These are phyloP conservation scores for Timandra comae DNA, from an alignment of 2,888 invertebrate genomes.

Conservation along the genomic window DNA sequence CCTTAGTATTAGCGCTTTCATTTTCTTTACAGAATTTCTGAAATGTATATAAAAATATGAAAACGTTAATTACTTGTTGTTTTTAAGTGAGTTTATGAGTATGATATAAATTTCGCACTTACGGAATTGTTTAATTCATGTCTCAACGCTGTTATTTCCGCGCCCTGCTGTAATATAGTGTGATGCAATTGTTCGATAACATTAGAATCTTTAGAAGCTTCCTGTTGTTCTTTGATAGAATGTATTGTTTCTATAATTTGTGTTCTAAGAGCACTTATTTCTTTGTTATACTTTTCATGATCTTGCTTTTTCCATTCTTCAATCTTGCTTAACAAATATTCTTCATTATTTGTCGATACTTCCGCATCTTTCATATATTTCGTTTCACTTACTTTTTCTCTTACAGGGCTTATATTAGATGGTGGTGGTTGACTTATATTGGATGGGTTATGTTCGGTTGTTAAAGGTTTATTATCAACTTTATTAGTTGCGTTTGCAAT, in stretches of 20 bases:
- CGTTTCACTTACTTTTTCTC: constrained; percentile 9
- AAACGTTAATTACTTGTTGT: too few species aligned
- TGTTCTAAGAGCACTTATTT: constrained; percentile 59
- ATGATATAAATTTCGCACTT: constrained; percentile 24
- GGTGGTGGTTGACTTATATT: too few species aligned
- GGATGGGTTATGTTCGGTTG: too few species aligned
- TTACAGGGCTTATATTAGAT: too few species aligned
- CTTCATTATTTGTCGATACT: constrained; percentile 47
- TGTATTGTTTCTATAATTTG: constrained; percentile 61
- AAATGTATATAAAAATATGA: constrained; percentile 15
- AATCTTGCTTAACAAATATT: constrained; percentile 51
- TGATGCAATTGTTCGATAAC: constrained; percentile 55
- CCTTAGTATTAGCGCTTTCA: constrained; percentile 41
- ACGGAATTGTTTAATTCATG: constrained; percentile 63
- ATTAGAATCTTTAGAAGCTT: constrained; percentile 34
- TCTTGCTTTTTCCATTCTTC: constrained; percentile 74
- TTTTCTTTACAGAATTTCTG: constrained; percentile 41
- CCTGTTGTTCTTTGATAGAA: constrained; percentile 43
- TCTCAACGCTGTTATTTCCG: constrained; percentile 65
- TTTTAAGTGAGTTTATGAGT: neutral
- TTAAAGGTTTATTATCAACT: constrained; percentile 13
- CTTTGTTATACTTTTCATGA: constrained; percentile 70
- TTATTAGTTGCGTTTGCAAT: constrained; percentile 32
- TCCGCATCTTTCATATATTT: constrained; percentile 50
- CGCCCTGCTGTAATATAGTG: constrained; percentile 69